These are phyloP conservation scores for Leucosticte australis DNA, from an alignment of 2,113 vertebrate genomes.

Conservation along the genomic window DNA sequence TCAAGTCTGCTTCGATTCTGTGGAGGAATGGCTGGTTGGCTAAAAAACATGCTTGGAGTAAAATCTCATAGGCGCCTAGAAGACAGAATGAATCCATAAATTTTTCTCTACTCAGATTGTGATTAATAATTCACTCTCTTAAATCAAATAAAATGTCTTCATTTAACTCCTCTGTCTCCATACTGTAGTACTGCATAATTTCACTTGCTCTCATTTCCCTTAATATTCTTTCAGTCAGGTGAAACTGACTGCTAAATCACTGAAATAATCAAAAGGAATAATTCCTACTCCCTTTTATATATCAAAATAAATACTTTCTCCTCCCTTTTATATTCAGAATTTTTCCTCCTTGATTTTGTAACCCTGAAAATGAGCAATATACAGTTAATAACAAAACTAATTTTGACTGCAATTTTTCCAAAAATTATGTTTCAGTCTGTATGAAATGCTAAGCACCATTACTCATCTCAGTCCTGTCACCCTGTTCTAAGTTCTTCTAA, in stretches of 20 bases:
- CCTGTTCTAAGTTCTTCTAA: no score
- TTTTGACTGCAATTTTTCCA: not conserved
- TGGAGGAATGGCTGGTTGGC: not conserved
- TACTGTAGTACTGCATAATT: not conserved
- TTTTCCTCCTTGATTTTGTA: not conserved
- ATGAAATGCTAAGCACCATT: not conserved
- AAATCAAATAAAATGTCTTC: conserved; percentile 18
- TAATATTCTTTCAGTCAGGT: not conserved
- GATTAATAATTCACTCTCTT: conserved; percentile 30
- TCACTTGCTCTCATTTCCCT: not conserved
- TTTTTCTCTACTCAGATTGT: not conserved
- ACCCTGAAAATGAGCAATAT: not conserved
- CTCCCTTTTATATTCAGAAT: not conserved
- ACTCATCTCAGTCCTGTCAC: not conserved
- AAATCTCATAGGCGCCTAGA: not conserved
- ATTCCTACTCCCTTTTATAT: not conserved
- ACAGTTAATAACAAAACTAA: not conserved
- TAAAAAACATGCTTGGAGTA: not conserved
- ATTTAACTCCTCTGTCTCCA: conserved; percentile 1
- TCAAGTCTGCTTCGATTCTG: not conserved
- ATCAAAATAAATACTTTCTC: not conserved
- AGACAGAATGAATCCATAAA: not conserved
- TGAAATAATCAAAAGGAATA: not conserved
- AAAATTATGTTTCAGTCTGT: not conserved
- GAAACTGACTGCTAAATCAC: not conserved